These are phyloP conservation scores for Rynchops niger DNA, from an alignment of 2,113 vertebrate species.

Conservation along the genomic window DNA sequence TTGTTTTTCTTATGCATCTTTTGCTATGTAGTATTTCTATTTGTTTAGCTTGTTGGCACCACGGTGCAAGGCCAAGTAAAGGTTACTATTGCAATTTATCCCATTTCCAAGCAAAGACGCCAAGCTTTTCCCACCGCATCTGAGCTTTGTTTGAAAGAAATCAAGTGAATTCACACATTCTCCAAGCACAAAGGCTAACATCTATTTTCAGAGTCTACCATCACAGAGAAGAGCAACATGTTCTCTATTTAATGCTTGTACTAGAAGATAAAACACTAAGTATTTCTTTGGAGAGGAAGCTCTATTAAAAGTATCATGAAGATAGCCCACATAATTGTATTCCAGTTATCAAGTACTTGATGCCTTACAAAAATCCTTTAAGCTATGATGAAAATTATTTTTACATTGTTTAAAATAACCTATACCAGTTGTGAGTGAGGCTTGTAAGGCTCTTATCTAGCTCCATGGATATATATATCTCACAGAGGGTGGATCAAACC, in stretches of 20 bases:
- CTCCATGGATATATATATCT: neutral
- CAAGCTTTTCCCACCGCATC: neutral
- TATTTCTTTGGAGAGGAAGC: neutral
- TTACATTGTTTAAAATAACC: neutral
- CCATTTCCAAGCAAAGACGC: neutral
- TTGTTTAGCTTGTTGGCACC: neutral
- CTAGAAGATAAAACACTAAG: neutral
- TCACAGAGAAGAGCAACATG: neutral
- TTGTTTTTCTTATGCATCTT: neutral
- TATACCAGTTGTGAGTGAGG: neutral
- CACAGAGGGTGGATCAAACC: neutral
- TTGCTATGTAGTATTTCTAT: neutral
- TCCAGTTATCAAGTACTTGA: neutral
- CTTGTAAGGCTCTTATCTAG: neutral
- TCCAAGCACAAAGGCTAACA: neutral
- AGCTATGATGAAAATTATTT: neutral
- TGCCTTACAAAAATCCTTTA: neutral
- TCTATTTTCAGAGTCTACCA: neutral
- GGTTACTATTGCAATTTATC: neutral
- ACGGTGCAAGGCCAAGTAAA: neutral
- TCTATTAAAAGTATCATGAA: neutral
- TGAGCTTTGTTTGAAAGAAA: constrained; percentile 29
- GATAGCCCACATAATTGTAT: neutral
- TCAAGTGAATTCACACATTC: neutral
- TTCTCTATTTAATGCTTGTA: neutral